Conservation (phyloP, 2,888 invertebrate species). For the Cheilosia scutellata region DNA sequence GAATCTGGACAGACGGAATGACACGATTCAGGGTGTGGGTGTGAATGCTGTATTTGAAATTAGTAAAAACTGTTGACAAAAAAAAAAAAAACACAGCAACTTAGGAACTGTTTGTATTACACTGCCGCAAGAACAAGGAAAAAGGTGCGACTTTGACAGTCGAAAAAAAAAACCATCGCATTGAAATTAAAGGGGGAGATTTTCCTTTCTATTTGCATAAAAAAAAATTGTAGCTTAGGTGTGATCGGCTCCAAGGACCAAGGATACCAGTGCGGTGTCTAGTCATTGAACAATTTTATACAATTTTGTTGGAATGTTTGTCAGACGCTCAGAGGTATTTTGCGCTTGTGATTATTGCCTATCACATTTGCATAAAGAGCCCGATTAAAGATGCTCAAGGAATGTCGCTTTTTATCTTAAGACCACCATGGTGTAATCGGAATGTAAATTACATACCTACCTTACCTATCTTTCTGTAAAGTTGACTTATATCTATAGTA, state of each 20-base stretch:
- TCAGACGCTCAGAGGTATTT: background rate
- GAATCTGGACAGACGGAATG: conserved; percentile 73
- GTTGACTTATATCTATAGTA: no score
- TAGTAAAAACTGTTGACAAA: conserved; percentile 57
- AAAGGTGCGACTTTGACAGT: conserved; percentile 70
- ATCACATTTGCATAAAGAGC: no score
- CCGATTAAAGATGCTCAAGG: no score
- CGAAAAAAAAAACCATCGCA: conserved; percentile 53
- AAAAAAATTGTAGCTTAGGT: conserved; percentile 2
- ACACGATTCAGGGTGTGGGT: conserved; percentile 75
- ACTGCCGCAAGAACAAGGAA: conserved; percentile 57
- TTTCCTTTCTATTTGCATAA: conserved; percentile 69
- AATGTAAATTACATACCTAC: conserved; percentile 6
- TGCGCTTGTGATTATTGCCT: background rate
- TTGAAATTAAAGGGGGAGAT: conserved; percentile 49
- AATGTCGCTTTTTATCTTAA: background rate
- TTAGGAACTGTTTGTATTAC: conserved; percentile 36
- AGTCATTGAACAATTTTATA: conserved; percentile 32
- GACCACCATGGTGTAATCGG: background rate
- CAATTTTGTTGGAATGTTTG: conserved; percentile 58
- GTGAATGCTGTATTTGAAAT: conserved; percentile 71
- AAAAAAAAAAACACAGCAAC: conserved; percentile 27
- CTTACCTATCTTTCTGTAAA: no score
- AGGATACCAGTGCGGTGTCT: conserved; percentile 11
- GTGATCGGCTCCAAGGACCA: conserved; percentile 46